These are phyloP conservation scores for Macropodus opercularis DNA, from an alignment of 2,797 vertebrate genomes.

Conservation along the genomic window DNA sequence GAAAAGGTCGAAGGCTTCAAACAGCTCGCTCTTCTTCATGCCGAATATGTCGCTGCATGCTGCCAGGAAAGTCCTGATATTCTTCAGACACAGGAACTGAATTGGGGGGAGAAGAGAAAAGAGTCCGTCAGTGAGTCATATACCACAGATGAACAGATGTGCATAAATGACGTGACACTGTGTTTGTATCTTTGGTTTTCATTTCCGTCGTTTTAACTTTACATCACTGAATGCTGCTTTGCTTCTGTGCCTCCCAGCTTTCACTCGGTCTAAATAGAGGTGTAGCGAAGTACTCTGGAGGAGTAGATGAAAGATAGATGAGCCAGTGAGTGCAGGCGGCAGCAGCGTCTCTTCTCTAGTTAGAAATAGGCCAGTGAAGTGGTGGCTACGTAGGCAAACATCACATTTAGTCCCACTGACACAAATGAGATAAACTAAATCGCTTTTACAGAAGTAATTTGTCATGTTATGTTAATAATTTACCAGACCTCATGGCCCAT, in stretches of 20 bases:
- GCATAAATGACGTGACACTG: neutral
- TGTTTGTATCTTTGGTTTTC: neutral
- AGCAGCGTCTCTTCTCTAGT: constrained; percentile 24
- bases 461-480: too few species aligned
- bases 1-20: constrained; percentile 97
- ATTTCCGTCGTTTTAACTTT: neutral
- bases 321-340: constrained; percentile 39
- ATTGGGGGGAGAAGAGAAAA: constrained; percentile 29
- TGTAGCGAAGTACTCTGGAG: constrained; percentile 26
- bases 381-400: constrained; percentile 3
- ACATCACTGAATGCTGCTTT: neutral
- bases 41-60: constrained; percentile 90
- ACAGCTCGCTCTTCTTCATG: constrained; percentile 97
- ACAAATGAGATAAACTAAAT: neutral
- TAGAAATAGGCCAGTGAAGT: constrained; percentile 25
- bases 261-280: constrained; percentile 27
- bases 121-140: neutral
- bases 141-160: neutral
- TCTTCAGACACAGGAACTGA: constrained; percentile 99
- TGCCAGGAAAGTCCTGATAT: constrained; percentile 94
- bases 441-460: too few species aligned
- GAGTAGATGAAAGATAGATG: constrained; percentile 43
- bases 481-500: too few species aligned
- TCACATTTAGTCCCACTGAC: constrained; percentile 3
- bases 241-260: constrained; percentile 3